Base-by-base conservation (phyloP, 2,888 invertebrate genomes). In the Rhodophaea formosa region DNA sequence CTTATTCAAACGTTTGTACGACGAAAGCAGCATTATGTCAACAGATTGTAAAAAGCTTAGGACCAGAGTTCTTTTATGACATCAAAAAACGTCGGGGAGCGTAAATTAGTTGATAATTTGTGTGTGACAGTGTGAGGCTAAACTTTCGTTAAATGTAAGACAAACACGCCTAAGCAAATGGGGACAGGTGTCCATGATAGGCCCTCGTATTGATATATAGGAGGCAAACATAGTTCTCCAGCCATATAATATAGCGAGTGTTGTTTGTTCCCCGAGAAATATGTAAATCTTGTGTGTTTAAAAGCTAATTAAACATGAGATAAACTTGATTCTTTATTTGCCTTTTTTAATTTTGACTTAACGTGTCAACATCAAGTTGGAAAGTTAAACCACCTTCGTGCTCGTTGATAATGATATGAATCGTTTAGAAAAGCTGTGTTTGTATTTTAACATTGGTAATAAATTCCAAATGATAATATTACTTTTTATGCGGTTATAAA, bases 61-160 rank as follows among this genome's bases (percentile, higher is more conserved):
- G 73, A 67, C 65, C 71, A 67, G 74, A 66, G 73, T 74, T 77
- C 74, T 77, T 80, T 78, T 78, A 75, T 74, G 74, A 74, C 74
- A 66, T 69, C 72, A 80, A 84, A 84, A 87, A 86, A 84, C 66
- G 77, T 77, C 77, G 81, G 77, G 77, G 73, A 73, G 71, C 78
- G 88, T 88, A 87, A 89, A 90, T 90, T 90, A 89, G 84, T 86
- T 87, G 88, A 86, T 89, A 90, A 90, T 90, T 85, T 85, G 84
- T 87, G 85, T 88, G 87, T 80, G 88, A 86, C 83, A 81, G 72
- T 70, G 75, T 79, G 66, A 75, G 77, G 71, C 80, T 86, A 82
- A 86, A 87, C 80, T 89, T 87, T 84, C 82, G 88, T 90, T 88
- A 90, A 90, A 88, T 82, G 82, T 80, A 79, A 84, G 75, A 70